Evolutionary conservation across 2,113 vertebrate species (phyloP).

Genomic region (Calyptomena viridis): DNA sequence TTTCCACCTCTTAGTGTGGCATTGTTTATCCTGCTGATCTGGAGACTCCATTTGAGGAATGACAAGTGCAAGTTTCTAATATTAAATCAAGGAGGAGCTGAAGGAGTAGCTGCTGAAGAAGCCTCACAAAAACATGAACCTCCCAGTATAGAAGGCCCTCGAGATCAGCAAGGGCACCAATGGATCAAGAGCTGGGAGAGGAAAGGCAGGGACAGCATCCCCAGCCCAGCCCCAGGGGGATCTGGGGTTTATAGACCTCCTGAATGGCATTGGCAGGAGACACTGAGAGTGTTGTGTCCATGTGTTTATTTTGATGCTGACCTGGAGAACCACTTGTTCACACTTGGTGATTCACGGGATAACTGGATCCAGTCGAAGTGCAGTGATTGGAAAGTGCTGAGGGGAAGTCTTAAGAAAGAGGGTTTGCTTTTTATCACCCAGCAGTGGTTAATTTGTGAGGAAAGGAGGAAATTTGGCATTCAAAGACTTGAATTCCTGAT

Average conservation of each 20-base stretch:
- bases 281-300: rapidly evolving
- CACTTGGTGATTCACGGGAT: not conserved
- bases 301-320: not conserved
- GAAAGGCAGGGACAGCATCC: not conserved
- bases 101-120: not conserved
- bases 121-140: not conserved
- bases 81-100: not conserved
- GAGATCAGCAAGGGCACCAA: not conserved
- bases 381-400: not conserved
- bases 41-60: not conserved
- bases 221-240: not conserved
- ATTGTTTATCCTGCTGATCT: not conserved
- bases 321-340: not conserved
- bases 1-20: not conserved
- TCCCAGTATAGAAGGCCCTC: not conserved
- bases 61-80: not conserved
- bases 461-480: not conserved
- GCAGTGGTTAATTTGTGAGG: not conserved
- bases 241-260: not conserved
- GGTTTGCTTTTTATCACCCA: not conserved
- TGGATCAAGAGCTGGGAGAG: not conserved
- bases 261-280: not conserved
- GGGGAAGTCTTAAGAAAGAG: not conserved
- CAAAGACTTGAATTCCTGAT: not conserved
- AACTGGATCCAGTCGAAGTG: not conserved